Percentiles rank a stretch among this genome's conserved stretches.
Conservation (phyloP, 92 coral and sea anemone genomes). For the Palythoa caribaeorum region DNA sequence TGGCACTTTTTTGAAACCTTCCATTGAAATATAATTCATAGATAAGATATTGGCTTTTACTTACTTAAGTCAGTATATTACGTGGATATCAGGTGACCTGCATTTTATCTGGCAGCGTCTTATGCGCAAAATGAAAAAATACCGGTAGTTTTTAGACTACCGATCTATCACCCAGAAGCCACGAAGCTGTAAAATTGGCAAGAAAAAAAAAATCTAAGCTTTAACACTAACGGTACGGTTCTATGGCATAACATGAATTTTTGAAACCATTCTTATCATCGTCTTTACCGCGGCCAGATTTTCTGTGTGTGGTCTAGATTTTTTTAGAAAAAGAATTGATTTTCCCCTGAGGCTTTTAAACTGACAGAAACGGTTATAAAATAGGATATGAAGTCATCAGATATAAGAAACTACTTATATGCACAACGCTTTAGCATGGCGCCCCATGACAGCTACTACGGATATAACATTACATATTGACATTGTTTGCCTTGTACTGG, state of each 20-base stretch:
- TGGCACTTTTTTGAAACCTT: neutral
- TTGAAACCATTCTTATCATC: neutral
- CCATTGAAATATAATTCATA: too few species aligned
- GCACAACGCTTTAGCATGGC: constrained; percentile 5
- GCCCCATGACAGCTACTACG: constrained; percentile 7
- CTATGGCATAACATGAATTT: too few species aligned
- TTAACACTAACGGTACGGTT: neutral
- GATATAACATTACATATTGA: neutral
- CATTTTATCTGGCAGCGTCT: constrained; percentile 1
- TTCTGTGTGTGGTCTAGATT: neutral
- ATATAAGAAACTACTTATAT: constrained; percentile 9
- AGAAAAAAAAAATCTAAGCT: neutral
- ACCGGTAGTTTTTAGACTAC: neutral
- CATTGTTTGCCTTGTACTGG: neutral
- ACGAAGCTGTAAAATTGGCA: neutral
- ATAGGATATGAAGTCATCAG: constrained; percentile 36
- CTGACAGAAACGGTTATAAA: neutral
- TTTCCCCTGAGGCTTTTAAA: constrained; percentile 15
- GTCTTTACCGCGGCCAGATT: neutral
- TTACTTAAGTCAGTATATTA: neutral
- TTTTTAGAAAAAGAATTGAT: neutral
- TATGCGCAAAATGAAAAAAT: neutral
- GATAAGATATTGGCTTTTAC: neutral
- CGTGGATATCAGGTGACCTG: neutral
- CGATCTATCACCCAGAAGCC: too few species aligned